These are phyloP conservation scores for Lithophane ornitopus DNA, from an alignment of 2,888 invertebrate species.

Conservation along the genomic window DNA sequence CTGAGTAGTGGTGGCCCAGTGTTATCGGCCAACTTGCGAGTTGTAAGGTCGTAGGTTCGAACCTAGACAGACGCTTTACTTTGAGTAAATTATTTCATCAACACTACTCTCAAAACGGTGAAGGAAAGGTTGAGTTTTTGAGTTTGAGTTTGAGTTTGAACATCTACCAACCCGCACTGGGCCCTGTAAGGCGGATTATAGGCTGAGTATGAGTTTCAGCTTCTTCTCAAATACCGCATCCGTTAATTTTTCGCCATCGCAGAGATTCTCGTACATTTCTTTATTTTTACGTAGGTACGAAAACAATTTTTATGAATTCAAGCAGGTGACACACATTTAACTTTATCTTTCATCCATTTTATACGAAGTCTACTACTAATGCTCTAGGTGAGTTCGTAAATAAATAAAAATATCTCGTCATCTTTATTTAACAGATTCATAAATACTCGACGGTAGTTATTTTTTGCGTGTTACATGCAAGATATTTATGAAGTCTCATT, in stretches of 20 bases:
- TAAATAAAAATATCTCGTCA: slow-evolving; percentile 19
- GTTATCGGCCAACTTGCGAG: no score
- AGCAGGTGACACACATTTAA: slow-evolving; percentile 12
- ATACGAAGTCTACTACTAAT: not conserved
- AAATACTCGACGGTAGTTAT: slow-evolving; percentile 25
- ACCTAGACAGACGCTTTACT: no score
- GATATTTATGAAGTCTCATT: slow-evolving; percentile 49
- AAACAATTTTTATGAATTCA: not conserved
- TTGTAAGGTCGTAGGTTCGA: no score
- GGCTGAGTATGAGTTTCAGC: no score
- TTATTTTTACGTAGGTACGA: not conserved
- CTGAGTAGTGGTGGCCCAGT: no score
- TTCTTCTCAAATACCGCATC: not conserved
- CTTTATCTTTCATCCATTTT: slow-evolving; percentile 15
- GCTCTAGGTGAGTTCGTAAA: slow-evolving; percentile 25
- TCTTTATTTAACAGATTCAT: slow-evolving; percentile 27
- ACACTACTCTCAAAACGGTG: no score
- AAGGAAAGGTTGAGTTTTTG: no score
- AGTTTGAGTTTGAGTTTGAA: no score
- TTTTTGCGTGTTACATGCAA: slow-evolving; percentile 30
- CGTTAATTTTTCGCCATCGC: not conserved
- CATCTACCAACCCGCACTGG: no score
- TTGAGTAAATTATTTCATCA: no score
- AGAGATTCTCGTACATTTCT: not conserved
- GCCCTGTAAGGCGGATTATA: no score